Evolutionary conservation across 2,797 vertebrate species (phyloP), one percentile per base, ranked within the genome.

Genomic region (Danionella dracula): DNA sequence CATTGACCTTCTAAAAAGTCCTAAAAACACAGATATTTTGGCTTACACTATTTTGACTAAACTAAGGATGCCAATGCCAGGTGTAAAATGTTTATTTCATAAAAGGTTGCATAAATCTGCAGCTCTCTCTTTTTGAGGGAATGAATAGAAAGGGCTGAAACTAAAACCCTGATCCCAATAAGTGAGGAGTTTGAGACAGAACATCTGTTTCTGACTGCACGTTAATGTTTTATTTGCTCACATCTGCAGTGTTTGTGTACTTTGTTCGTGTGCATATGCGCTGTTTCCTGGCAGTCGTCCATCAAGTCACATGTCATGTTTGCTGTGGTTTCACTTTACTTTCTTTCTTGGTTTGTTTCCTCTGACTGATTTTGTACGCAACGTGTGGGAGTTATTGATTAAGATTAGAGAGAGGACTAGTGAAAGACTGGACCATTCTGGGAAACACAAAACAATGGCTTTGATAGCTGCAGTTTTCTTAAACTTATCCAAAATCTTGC

Each of bases 331-430:
- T 46, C 41, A 83, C 86, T 89, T 87, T 79, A 69, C 79, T 86
- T 89, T 89, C 89, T 83, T 72, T 81, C 79, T 86, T 88, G n/a
- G 87, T 90, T 89, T 87, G 88, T 89, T 80, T 86, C 85, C 79
- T 83, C 82, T 37, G 77, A 86, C 71, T 73, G 78, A 84, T 81
- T 82, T 58, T 59, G 34, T 51, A 46, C 32, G 57, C 59, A 64
- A 73, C 76, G 78, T 73, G 20, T 20, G 76, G 83, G 83, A 88
- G 83, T 85, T 82, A 85, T 85, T 82, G 85, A 85, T 87, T 86
- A 78, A 78, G 77, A 83, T 85, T 79, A 81, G 84, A 85, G 88
- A 77, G 84, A 80, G 77, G 71, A 58, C 76, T 77, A 79, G 78
- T 86, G 84, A 86, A 87, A 78, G 84, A 84, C 12, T 15, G n/a